Base-by-base conservation (phyloP, 2,888 invertebrate genomes). In the Standfussiana lucernea region DNA sequence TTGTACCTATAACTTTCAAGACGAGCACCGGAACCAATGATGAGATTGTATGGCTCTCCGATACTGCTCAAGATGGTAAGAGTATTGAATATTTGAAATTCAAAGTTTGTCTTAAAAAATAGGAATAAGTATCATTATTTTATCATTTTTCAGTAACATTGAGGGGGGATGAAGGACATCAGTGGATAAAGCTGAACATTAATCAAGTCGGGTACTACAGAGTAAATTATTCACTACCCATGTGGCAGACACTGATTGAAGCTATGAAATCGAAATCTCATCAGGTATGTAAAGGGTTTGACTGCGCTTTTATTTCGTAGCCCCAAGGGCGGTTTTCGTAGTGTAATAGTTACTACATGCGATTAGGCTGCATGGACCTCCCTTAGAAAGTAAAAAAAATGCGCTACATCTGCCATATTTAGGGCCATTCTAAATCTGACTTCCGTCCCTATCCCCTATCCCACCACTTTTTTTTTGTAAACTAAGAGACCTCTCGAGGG, bases 201-300 rank as follows among this genome's bases (percentile, higher is more conserved):
- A 97, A 98, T 85, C 98, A 99, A 97, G 97, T 98, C 21, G 99
- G 99, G 0, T 99, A 98, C 93, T 99, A 99, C 93, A 97, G 99
- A 77, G 98, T 99, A 0, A 99, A 99, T 92, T 99, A 99, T 91
- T 97, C 97, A 0, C 84, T 92, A 5, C 94, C 95, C 0, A 97
- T 98, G 89, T 99, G 99, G 99, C 87, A 91, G 50, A 84, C 86
- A 4, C 84, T 97, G 56, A 91, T 92, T n/a, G 80, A 90, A 1
- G 92, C 93, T 76, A 88, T 97, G 28, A 93, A 93, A 59, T 79
- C 75, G 1, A 92, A 92, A 72, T 89, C 92, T 21, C 75, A 88
- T 53, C 90, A 94, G 92, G 96, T 95, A 70, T 15, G 59, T n/a
- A 68, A 32, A 13, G n/a, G 11, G 21, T 15, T 18, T 42, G n/a